phyloP scores from a whole-genome alignment of 1,140 invertebrate species.

The Brachionus paranguensis region DNA sequence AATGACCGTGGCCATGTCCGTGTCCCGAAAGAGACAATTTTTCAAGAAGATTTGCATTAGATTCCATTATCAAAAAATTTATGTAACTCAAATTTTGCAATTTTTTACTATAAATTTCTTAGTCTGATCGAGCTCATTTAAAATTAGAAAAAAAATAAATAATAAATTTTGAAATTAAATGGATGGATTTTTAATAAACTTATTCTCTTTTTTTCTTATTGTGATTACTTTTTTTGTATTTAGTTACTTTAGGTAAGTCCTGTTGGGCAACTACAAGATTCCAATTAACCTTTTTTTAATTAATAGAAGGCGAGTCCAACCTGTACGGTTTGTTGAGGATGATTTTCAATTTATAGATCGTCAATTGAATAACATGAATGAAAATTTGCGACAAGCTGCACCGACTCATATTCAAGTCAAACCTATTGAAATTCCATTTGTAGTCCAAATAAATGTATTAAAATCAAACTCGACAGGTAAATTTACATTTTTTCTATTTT shows the following conservation, averaged over 20 bases:
- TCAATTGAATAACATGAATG: constrained; percentile 20
- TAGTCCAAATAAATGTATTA: neutral
- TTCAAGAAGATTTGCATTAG: neutral
- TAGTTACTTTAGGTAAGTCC: neutral
- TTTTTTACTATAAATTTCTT: neutral
- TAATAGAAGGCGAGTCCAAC: neutral
- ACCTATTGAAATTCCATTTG: constrained; percentile 9
- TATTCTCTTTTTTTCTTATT: neutral
- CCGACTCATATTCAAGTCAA: neutral
- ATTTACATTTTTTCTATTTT: neutral
- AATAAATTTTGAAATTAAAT: neutral
- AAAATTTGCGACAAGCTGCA: neutral
- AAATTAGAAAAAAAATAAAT: neutral
- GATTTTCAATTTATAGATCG: constrained; percentile 21
- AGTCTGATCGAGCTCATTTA: neutral
- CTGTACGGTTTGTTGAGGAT: neutral
- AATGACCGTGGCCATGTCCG: constrained; percentile 23
- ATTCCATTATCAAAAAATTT: neutral
- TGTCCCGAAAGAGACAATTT: neutral
- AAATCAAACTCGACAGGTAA: constrained; percentile 26
- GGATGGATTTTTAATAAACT: neutral
- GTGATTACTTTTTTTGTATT: neutral
- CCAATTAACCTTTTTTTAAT: neutral
- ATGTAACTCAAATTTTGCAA: constrained; percentile 29
- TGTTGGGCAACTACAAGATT: neutral